phyloP scores from a whole-genome alignment of 2,888 invertebrate genomes.

The Eulithis testata region DNA sequence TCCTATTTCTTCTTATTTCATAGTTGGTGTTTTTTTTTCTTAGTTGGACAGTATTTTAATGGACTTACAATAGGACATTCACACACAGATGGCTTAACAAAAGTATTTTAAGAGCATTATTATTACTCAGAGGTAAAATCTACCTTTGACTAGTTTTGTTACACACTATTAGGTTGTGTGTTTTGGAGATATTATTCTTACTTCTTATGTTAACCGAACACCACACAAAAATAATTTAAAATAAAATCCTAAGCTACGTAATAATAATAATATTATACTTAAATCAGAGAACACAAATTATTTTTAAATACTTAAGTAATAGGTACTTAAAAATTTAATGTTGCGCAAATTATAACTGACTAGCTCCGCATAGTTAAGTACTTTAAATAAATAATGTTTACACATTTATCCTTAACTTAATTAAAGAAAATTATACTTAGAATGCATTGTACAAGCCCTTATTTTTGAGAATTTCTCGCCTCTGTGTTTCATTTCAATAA shows the following conservation, averaged over 20 bases:
- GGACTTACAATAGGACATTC: constrained; percentile 42
- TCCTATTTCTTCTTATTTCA: constrained; percentile 30
- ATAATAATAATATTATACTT: constrained; percentile 44
- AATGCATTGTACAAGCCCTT: constrained; percentile 77
- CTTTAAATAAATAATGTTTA: constrained; percentile 83
- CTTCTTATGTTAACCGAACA: constrained; percentile 77
- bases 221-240: constrained; percentile 83
- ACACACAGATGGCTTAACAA: constrained; percentile 56
- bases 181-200: constrained; percentile 58
- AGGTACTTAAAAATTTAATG: constrained; percentile 78
- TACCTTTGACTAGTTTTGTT: constrained; percentile 79
- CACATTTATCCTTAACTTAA: constrained; percentile 81
- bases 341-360: constrained; percentile 85
- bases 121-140: constrained; percentile 61
- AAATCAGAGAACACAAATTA: constrained; percentile 82
- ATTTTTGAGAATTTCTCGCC: constrained; percentile 64
- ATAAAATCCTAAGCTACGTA: constrained; percentile 74
- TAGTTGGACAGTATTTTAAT: constrained; percentile 8
- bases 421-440: constrained; percentile 69
- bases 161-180: constrained; percentile 73
- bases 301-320: constrained; percentile 74
- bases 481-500: constrained; percentile 60
- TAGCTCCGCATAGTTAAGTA: constrained; percentile 85
- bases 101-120: constrained; percentile 54
- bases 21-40: constrained; percentile 31